Conservation (phyloP, 2,113 vertebrate species). For the Ictalurus punctatus region DNA sequence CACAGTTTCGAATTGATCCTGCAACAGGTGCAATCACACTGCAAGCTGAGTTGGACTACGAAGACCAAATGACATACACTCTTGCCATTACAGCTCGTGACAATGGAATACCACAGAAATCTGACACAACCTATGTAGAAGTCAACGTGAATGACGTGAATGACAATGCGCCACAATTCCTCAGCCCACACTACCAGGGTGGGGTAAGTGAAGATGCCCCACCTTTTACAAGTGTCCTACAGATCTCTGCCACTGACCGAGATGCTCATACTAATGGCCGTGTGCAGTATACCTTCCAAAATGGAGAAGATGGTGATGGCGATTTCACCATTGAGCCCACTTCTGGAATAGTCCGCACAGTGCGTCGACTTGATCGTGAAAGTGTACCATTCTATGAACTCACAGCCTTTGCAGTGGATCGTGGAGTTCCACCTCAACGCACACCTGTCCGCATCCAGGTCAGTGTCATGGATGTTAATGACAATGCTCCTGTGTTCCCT, state of each 20-base stretch:
- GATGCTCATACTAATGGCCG: conserved; percentile 93
- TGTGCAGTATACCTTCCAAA: conserved; percentile 98
- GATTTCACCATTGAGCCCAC: conserved; percentile 98
- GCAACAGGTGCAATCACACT: conserved; percentile 90
- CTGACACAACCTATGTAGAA: conserved; percentile 96
- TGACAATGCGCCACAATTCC: conserved; percentile 94
- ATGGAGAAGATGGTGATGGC: conserved; percentile 94
- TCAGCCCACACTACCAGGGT: conserved; percentile 90
- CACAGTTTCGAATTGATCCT: conserved; percentile 92
- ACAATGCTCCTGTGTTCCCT: conserved; percentile 93
- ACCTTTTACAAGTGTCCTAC: conserved; percentile 93
- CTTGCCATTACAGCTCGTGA: conserved; percentile 95
- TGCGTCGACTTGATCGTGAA: conserved; percentile 90
- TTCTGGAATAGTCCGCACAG: conserved; percentile 92
- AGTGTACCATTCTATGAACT: conserved; percentile 90
- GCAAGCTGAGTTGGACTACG: conserved; percentile 93
- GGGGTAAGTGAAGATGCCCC: conserved; percentile 92
- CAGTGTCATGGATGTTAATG: conserved; percentile 92
- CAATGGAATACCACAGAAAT: conserved; percentile 97
- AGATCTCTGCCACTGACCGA: conserved; percentile 94
- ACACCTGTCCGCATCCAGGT: conserved; percentile 95
- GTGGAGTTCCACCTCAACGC: conserved; percentile 86
- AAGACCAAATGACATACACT: conserved; percentile 96
- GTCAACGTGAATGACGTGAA: conserved; percentile 97
- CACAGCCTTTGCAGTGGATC: conserved; percentile 92